Base-by-base conservation (phyloP, 2,797 vertebrate genomes). In the Choloepus didactylus region DNA sequence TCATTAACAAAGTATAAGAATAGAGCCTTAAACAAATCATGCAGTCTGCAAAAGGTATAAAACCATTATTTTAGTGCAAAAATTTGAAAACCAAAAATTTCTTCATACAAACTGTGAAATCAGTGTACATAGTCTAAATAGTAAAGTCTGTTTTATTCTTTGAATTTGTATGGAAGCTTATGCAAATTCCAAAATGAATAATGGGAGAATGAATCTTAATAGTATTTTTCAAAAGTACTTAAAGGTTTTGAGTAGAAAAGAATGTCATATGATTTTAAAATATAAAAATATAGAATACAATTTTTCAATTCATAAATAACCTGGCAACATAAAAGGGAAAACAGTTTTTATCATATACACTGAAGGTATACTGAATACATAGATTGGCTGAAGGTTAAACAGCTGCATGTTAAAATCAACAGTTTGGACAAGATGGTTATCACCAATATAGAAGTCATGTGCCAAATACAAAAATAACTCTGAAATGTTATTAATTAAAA, bases 261-360 rank as follows among this genome's bases (percentile, higher is more conserved):
- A 88, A 88, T 54, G 70, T 85, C 49, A 64, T 35, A 44, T 70
- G 70, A 38, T 51, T 93, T 89, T 90, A 38, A 84, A 84, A 54
- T 54, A 83, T 83, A 76, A 80, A 51, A 92, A 60, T 31, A 35
- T 59, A 81, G 31, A 85, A 82, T 35, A 56, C 8, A 69, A 56
- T 31, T 76, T 90, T 92, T 80, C 14, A 94, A 66, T n/a, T 73
- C 82, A 89, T 35, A 87, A 91, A 62, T 35, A 67, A 29, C 35
- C 59, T 79, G 31, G 8, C 23, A 75, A 66, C 35, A 92, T 75
- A 84, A 72, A 60, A 14, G n/a, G n/a, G 25, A 60, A 41, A 88
- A 16, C 10, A 66, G 38, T 92, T 18, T 69, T 79, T 49, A 62
- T 87, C 16, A 27, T 27, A 79, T 92, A 93, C 38, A 80, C 60